Evolutionary conservation across 2,113 vertebrate species (phyloP).

Genomic region (Silurus asotus): DNA sequence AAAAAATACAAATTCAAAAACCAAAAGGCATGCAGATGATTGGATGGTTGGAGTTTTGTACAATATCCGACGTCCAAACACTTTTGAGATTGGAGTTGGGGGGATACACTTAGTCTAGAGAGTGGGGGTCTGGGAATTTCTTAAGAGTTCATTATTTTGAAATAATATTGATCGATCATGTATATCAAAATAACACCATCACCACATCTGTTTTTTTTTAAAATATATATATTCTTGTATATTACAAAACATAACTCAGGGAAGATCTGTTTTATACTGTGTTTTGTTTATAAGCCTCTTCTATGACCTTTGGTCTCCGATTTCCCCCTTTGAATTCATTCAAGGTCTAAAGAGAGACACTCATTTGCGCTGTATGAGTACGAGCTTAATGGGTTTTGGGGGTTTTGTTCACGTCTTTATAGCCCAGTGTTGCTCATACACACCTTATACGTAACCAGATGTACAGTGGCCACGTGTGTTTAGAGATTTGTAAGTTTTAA

Average conservation of each 20-base stretch:
- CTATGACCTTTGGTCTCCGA: constrained; percentile 1
- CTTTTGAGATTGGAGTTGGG: background rate
- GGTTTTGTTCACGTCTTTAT: background rate
- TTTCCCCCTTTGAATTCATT: constrained; percentile 7
- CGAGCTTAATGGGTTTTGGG: background rate
- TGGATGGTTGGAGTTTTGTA: background rate
- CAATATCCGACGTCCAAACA: background rate
- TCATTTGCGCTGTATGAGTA: constrained; percentile 3
- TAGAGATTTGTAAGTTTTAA: background rate
- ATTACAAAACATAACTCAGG: background rate
- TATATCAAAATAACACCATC: background rate
- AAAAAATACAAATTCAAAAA: no score
- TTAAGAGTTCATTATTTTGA: background rate
- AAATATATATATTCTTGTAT: no score
- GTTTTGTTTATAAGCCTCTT: background rate
- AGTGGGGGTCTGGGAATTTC: background rate
- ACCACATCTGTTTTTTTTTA: background rate
- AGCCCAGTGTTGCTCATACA: background rate
- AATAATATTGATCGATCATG: background rate
- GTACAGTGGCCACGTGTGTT: background rate
- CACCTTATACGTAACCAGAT: background rate
- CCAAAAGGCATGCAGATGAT: background rate
- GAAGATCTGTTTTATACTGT: background rate
- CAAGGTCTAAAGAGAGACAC: background rate
- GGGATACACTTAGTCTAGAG: background rate